Percentiles rank a stretch among this genome's conserved stretches.
These are phyloP conservation scores for Boleophthalmus pectinirostris DNA, from an alignment of 2,113 vertebrate genomes.

Conservation along the genomic window DNA sequence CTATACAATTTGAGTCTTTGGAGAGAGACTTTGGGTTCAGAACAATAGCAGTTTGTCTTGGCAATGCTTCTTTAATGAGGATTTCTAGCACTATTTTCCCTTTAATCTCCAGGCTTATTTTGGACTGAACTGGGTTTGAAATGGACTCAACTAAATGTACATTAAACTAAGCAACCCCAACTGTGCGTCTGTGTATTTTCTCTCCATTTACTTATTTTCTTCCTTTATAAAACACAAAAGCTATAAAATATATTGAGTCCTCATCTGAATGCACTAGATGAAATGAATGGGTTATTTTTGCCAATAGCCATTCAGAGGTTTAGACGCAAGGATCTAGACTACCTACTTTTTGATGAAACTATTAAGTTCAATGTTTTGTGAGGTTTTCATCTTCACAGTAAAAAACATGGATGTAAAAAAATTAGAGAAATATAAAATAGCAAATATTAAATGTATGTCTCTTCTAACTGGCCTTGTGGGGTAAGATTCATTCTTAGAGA, in stretches of 20 bases:
- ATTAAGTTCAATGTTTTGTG: not conserved
- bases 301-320: not conserved
- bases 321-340: not conserved
- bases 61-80: slow-evolving; percentile 15
- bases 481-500: too few relatives aligned
- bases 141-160: not conserved
- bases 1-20: not conserved
- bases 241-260: not conserved
- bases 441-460: too few relatives aligned
- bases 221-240: not conserved
- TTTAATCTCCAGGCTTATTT: slow-evolving; percentile 7
- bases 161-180: slow-evolving; percentile 6
- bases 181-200: not conserved
- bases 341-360: not conserved
- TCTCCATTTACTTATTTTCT: not conserved
- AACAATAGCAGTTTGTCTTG: slow-evolving; percentile 1
- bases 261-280: not conserved
- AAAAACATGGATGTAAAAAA: too few relatives aligned
- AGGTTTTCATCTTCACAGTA: too few relatives aligned
- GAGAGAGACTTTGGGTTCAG: slow-evolving; percentile 3
- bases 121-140: slow-evolving; percentile 13
- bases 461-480: too few relatives aligned
- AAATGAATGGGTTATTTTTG: not conserved
- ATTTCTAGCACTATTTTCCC: not conserved
- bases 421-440: too few relatives aligned